Evolutionary conservation across 2,113 vertebrate species (phyloP).

Genomic region (Halcyon malimbica): DNA sequence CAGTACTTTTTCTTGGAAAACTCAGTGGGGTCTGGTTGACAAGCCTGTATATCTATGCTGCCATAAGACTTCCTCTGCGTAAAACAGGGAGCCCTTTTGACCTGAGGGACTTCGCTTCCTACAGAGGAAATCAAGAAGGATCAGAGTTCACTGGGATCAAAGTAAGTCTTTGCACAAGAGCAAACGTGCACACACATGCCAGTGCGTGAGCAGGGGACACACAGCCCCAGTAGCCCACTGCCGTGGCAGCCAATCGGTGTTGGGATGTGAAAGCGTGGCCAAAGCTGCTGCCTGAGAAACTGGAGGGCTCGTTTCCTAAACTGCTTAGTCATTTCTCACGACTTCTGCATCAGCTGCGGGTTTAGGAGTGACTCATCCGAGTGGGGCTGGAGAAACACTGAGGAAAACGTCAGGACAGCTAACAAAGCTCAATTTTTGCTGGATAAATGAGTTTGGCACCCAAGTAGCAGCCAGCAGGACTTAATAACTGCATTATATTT

Average conservation of each 20-base stretch:
- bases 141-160: neutral
- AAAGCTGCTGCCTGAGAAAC: neutral
- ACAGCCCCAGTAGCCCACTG: neutral
- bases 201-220: neutral
- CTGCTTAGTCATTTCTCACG: slow-evolving; percentile 26
- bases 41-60: neutral
- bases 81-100: neutral
- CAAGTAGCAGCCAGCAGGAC: neutral
- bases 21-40: neutral
- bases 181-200: neutral
- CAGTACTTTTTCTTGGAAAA: neutral
- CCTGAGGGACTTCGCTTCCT: neutral
- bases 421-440: neutral
- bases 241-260: neutral
- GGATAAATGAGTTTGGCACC: slow-evolving; percentile 3
- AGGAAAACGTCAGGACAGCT: neutral
- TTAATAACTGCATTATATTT: neutral
- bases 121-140: neutral
- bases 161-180: neutral
- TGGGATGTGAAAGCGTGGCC: neutral
- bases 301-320: slow-evolving; percentile 3
- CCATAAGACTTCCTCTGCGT: neutral
- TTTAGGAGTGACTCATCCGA: slow-evolving; percentile 10
- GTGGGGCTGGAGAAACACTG: neutral
- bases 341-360: neutral